Conservation (phyloP, 2,888 invertebrate species). For the Netelia melanura region DNA sequence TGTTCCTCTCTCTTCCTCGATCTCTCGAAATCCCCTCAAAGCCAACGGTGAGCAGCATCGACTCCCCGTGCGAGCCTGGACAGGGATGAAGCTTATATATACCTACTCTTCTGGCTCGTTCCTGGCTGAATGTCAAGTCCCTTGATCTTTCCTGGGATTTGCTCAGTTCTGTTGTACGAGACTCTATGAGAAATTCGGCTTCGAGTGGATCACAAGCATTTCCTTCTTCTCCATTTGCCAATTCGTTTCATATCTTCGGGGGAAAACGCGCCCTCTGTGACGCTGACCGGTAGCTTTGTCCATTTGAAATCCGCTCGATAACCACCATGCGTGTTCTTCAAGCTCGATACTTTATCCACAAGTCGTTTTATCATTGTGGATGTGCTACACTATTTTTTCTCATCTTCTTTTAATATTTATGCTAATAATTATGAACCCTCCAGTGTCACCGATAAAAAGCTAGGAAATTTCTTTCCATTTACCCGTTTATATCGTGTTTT, state of each 20-base stretch:
- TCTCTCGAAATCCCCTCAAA: slow-evolving; percentile 20
- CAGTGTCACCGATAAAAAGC: not conserved
- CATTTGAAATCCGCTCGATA: not conserved
- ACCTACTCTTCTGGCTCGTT: not conserved
- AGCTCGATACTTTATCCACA: not conserved
- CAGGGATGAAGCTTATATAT: not conserved
- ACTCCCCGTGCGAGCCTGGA: not conserved
- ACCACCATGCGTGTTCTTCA: not conserved
- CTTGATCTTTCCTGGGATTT: slow-evolving; percentile 16
- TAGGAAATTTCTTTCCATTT: not conserved
- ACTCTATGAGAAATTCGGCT: slow-evolving; percentile 16
- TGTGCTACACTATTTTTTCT: not conserved
- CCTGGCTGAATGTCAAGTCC: slow-evolving; percentile 3
- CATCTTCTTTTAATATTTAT: not conserved
- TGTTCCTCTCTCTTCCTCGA: not conserved
- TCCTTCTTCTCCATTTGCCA: not conserved
- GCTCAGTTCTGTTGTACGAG: not conserved
- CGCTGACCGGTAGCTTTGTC: not conserved
- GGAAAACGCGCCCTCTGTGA: not conserved
- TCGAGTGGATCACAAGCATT: slow-evolving; percentile 20
- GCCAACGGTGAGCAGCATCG: not conserved
- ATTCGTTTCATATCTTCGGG: not conserved
- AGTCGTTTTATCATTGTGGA: not conserved
- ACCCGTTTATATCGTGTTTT: not conserved
- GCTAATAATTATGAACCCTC: not conserved